Evolutionary conservation across 2,888 invertebrate genomes (phyloP).

Genomic region (Acanthopleura granulata): DNA sequence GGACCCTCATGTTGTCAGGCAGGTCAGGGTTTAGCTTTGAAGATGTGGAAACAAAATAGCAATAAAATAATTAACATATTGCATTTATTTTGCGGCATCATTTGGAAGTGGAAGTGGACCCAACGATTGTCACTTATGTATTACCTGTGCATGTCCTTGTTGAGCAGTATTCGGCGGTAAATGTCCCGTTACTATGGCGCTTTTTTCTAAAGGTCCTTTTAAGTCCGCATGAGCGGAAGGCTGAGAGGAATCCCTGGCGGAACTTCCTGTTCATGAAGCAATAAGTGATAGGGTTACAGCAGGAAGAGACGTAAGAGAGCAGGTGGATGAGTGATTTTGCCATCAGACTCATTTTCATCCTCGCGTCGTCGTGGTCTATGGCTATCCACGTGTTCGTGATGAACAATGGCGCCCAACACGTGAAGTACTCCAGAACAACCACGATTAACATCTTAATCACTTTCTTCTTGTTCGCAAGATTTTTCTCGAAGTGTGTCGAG

Average conservation of each 20-base stretch:
- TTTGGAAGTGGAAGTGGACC: no score
- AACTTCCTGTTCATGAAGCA: constrained; percentile 92
- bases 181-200: not conserved
- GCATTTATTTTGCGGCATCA: no score
- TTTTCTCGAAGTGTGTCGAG: constrained; percentile 81
- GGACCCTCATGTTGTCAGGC: no score
- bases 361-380: constrained; percentile 74
- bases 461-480: constrained; percentile 74
- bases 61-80: no score
- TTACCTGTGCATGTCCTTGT: constrained; percentile 11
- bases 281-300: constrained; percentile 90
- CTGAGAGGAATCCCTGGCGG: constrained; percentile 81
- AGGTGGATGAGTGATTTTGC: constrained; percentile 79
- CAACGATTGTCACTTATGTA: no score
- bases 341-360: constrained; percentile 27
- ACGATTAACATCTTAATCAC: constrained; percentile 83
- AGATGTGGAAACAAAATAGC: no score
- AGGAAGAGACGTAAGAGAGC: constrained; percentile 83
- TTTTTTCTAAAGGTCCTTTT: constrained; percentile 5
- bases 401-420: constrained; percentile 91
- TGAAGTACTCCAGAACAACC: constrained; percentile 88
- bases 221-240: constrained; percentile 71
- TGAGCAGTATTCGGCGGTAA: constrained; percentile 8
- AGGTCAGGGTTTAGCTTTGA: no score
- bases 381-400: constrained; percentile 82